Evolutionary conservation across 2,113 vertebrate species (phyloP), one percentile per base, ranked within the genome.

Genomic region (Myxocyprinus asiaticus): DNA sequence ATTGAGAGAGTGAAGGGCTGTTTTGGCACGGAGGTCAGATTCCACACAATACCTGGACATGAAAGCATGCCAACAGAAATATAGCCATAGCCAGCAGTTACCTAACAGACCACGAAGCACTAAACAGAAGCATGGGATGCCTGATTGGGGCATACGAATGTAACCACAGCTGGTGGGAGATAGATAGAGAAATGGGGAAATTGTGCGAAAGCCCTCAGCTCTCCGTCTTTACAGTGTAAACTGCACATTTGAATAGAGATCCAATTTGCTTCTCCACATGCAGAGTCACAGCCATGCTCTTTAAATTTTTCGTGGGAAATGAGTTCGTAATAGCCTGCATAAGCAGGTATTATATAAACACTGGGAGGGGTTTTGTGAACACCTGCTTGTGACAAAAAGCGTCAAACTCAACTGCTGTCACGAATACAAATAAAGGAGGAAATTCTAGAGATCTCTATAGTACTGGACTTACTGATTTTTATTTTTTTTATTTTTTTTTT

Each of bases 1-100:
- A 88, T 76, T 83, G 84, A 84, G 74, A 81, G 83, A 80, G 83
- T 72, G 69, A 51, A 85, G 71, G 53, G 84, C 86, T 33, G 81
- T 65, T 76, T 84, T 48, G 70, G 67, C 66, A 75, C 82, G 72
- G 82, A 82, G 81, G 84, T 82, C 79, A 80, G 65, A 69, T 70
- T 61, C 66, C 67, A 43, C 67, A 71, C 58, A 67, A 76, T 64
- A 51, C 75, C 56, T 68, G 56, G 59, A 68, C 66, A 76, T 42
- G 62, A 77, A 81, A 84, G 68, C 44, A 61, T 51, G 8, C 55
- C 5, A 11, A 47, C 67, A 68, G 50, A 73, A 48, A 56, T 66
- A 55, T 72, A 33, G 67, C 65, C 43, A 33, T 62, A 33, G 15
- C 45, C 58, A 56, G 15, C 47, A 79, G 58, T 59, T 75, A 74